Evolutionary conservation across 2,888 invertebrate species (phyloP), one percentile per base, ranked within the genome.

Genomic region (Melanotus villosus): DNA sequence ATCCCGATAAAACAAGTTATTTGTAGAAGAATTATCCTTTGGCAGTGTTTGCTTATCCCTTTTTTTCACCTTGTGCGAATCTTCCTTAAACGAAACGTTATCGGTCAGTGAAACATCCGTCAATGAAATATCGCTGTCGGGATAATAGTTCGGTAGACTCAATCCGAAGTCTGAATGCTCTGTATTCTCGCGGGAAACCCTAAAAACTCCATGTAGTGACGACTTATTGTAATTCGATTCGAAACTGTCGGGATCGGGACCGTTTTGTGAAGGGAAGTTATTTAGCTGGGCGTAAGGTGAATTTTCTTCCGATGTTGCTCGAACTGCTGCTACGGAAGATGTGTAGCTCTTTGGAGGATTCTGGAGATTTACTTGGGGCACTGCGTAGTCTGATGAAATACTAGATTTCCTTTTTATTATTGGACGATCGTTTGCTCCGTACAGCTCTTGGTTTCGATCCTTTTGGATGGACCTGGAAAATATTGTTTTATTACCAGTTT

Each of bases 141-240:
- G 84, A 69, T 84, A 84, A 75, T 85, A 86, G 73, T 84, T 83
- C 2, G 85, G 85, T 18, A 85, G 75, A 66, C 81, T 84, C 26
- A 85, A 76, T 12, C 80, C 80, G 82, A 79, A 87, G 86, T 73
- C 12, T 18, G 73, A 85, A 85, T 80, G 87, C 10, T 67, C 54
- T 18, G 78, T 47, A 59, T 82, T 79, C 62, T 83, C 81, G 58
- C 79, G 78, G 6, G 81, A 81, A 12, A 77, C 75, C 23, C 72
- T 75, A 50, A 66, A 79, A 19, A 68, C 52, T 45, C 75, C 77
- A 56, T 79, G 87, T 67, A 87, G 86, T 65, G 88, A 87, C 78
- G 88, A 87, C 80, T 88, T 88, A 76, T 88, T 85, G 41, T 88
- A 87, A 78, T 88, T 88, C 1, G 88, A 88, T 81, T 89, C 88